phyloP scores from a whole-genome alignment of 2,797 vertebrate genomes.

The Anguilla megastoma region DNA sequence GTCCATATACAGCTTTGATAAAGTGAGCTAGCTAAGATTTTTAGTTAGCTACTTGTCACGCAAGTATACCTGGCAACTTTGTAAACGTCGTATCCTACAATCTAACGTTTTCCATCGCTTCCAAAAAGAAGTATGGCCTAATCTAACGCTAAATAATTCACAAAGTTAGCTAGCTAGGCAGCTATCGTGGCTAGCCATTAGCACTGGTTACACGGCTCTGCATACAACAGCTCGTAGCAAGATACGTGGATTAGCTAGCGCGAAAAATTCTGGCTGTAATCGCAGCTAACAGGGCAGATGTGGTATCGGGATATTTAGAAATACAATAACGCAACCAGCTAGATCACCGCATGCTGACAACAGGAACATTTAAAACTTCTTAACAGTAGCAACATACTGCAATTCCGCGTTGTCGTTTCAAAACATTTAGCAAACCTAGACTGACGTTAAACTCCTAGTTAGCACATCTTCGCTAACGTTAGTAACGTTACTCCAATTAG shows the following conservation, averaged over 20 bases:
- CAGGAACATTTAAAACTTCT: background rate
- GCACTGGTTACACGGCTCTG: background rate
- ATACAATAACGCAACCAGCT: background rate
- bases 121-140: background rate
- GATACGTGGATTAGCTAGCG: too few species aligned
- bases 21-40: background rate
- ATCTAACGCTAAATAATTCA: background rate
- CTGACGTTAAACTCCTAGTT: background rate
- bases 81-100: background rate
- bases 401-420: background rate
- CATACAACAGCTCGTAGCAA: too few species aligned
- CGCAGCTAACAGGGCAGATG: background rate
- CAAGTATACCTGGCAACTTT: background rate
- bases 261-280: too few species aligned
- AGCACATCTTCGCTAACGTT: background rate
- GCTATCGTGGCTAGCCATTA: background rate
- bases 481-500: background rate
- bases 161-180: background rate
- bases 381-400: background rate
- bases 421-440: background rate
- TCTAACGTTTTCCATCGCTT: background rate
- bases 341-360: background rate
- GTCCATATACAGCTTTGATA: background rate
- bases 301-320: background rate
- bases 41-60: background rate